Conservation (phyloP, 2,888 invertebrate species). For the Drosophila crucigera region DNA sequence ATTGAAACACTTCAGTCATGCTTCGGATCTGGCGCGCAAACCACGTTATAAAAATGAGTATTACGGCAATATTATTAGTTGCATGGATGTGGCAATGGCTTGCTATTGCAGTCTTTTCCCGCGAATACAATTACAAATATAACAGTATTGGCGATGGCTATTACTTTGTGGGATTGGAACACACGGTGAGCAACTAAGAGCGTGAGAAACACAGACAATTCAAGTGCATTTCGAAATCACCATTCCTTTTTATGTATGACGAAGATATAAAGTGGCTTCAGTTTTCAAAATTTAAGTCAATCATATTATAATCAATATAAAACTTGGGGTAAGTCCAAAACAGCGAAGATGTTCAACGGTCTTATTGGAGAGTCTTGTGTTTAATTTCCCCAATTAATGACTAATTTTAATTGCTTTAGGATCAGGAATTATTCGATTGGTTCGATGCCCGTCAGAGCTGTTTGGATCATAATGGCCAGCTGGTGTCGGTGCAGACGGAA, state of each 20-base stretch:
- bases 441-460: constrained; percentile 40
- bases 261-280: accelerated
- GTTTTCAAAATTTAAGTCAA: not conserved
- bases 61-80: accelerated
- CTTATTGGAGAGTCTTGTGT: not conserved
- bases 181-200: not conserved
- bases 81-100: too few species aligned
- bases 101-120: accelerated
- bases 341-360: too few species aligned
- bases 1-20: too few species aligned
- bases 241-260: not conserved
- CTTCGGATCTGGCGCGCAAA: accelerated
- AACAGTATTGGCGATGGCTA: not conserved
- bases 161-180: not conserved
- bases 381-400: not conserved
- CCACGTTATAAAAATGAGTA: accelerated
- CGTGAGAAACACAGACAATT: not conserved
- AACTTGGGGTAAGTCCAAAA: too few species aligned
- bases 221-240: not conserved
- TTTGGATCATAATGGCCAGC: constrained; percentile 11
- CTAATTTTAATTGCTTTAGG: not conserved
- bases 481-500: constrained; percentile 38
- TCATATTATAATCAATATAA: too few species aligned
- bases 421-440: constrained; percentile 28
- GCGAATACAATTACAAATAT: accelerated